Conservation (phyloP, 2,888 invertebrate species). For the Helleia helle region DNA sequence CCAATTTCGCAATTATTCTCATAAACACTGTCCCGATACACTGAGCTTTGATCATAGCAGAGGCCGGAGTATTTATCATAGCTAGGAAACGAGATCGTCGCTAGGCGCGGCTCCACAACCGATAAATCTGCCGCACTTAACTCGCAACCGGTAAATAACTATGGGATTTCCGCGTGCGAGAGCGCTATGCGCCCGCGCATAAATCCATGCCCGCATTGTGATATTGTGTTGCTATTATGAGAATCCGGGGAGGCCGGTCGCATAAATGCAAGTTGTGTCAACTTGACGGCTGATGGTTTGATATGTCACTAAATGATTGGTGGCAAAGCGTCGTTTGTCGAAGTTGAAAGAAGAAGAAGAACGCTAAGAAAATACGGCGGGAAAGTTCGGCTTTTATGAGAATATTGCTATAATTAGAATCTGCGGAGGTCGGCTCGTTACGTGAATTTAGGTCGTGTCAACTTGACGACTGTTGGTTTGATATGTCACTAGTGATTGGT, state of each 20-base stretch:
- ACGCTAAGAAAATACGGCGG: too few species aligned
- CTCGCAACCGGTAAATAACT: conserved; percentile 74
- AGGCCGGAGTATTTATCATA: conserved; percentile 31
- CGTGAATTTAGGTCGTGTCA: too few species aligned
- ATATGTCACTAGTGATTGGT: background rate
- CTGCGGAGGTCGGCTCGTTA: conserved; percentile 39
- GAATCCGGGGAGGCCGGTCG: conserved; percentile 52
- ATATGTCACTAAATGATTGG: background rate
- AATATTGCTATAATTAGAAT: conserved; percentile 68
- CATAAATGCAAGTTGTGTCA: conserved; percentile 43
- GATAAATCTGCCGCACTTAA: conserved; percentile 73
- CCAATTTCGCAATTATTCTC: conserved; percentile 18
- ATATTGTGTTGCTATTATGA: conserved; percentile 73
- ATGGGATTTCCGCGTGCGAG: conserved; percentile 73
- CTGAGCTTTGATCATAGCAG: conserved; percentile 21
- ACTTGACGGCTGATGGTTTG: conserved; percentile 6
- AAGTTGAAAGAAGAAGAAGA: too few species aligned
- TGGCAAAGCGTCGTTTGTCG: too few species aligned
- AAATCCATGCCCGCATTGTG: conserved; percentile 72
- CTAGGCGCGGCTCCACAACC: conserved; percentile 45
- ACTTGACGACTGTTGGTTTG: conserved; percentile 2
- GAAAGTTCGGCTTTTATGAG: too few species aligned
- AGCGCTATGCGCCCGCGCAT: conserved; percentile 65
- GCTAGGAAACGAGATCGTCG: conserved; percentile 59
- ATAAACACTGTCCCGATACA: conserved; percentile 12